A percentile compares a stretch with the other conserved stretches of the same genome.
phyloP scores from a whole-genome alignment of 2,113 vertebrate species.

The Naja naja region DNA sequence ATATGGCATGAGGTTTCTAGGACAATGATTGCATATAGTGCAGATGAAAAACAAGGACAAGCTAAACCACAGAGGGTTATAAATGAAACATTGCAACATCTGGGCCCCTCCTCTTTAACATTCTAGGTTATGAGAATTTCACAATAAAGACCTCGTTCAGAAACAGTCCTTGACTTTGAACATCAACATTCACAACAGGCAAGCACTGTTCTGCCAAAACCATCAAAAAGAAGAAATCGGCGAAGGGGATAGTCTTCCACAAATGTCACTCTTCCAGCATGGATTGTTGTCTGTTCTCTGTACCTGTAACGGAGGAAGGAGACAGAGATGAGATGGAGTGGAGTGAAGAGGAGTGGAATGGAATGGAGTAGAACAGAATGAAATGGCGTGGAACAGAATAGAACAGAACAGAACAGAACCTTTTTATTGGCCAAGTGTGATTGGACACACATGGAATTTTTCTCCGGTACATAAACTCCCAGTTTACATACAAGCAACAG shows the following conservation, averaged over 20 bases:
- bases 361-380: too few species aligned
- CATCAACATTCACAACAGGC: not conserved
- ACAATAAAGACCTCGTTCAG: not conserved
- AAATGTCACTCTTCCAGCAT: not conserved
- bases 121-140: not conserved
- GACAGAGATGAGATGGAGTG: not conserved
- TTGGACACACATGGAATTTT: not conserved
- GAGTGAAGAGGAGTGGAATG: too few species aligned
- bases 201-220: not conserved
- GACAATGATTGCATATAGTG: not conserved
- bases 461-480: not conserved
- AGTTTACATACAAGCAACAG: not conserved
- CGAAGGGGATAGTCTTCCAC: not conserved
- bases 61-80: not conserved
- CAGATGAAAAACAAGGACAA: not conserved
- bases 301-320: not conserved
- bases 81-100: not conserved
- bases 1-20: not conserved
- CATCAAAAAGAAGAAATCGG: not conserved
- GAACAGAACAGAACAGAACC: too few species aligned
- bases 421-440: not conserved
- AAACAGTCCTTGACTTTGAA: not conserved
- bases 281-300: not conserved
- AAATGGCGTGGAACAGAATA: too few species aligned
- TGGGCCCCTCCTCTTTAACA: not conserved